These are phyloP conservation scores for Microtus richardsoni DNA, from an alignment of 2,113 vertebrate species.

Conservation along the genomic window DNA sequence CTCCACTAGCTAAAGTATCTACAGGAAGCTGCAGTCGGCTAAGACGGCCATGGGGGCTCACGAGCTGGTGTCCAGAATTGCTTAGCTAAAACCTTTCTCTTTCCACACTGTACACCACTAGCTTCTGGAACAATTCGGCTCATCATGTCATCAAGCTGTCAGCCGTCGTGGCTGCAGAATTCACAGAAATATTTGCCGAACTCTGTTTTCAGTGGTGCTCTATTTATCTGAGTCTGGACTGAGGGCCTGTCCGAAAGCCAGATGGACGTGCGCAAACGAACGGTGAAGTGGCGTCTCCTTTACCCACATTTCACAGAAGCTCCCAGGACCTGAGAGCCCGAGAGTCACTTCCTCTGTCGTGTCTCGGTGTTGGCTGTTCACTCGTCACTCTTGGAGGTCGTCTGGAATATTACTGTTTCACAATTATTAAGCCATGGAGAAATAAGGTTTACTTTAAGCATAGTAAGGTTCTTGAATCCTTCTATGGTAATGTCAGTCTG, in stretches of 20 bases:
- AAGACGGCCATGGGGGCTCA: not conserved
- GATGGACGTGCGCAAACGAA: not conserved
- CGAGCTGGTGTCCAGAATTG: not conserved
- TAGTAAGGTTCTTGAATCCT: not conserved
- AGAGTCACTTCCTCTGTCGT: not conserved
- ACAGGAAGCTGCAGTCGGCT: not conserved
- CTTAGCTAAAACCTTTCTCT: not conserved
- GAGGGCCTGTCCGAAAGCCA: not conserved
- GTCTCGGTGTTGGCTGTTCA: not conserved
- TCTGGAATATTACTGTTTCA: conserved; percentile 33
- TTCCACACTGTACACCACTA: not conserved
- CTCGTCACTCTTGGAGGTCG: not conserved
- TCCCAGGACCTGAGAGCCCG: not conserved
- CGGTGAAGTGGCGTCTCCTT: not conserved
- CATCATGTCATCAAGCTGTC: not conserved
- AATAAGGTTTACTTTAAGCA: conserved; percentile 43
- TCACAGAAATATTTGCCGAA: not conserved
- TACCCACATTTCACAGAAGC: not conserved
- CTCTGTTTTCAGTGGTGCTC: not conserved
- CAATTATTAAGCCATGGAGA: conserved; percentile 3
- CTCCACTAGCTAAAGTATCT: not conserved
- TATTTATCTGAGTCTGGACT: not conserved
- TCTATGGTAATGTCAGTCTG: conserved; percentile 52
- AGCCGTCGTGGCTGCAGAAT: not conserved
- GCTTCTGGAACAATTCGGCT: not conserved